These are phyloP conservation scores for Poecilia gillii DNA, from an alignment of 2,797 vertebrate genomes.

Conservation along the genomic window DNA sequence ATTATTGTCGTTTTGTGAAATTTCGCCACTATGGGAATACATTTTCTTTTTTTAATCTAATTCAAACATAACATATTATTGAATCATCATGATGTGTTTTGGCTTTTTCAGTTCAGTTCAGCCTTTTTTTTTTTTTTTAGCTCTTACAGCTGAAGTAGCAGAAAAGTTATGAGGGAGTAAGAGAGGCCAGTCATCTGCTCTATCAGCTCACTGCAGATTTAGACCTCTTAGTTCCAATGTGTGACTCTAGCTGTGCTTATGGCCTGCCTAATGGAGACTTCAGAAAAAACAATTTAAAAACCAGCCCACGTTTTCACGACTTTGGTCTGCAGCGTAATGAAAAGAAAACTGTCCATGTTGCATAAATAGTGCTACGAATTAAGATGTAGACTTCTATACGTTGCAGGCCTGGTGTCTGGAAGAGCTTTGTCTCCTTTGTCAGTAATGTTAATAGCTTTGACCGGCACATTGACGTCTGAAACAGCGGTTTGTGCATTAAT, in stretches of 20 bases:
- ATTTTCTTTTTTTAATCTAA: not conserved
- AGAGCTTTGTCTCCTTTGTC: conserved; percentile 43
- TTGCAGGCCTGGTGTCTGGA: conserved; percentile 7
- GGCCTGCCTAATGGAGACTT: conserved; percentile 27
- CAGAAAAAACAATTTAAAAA: conserved; percentile 27
- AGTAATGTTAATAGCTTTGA: conserved; percentile 64
- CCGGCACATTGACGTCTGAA: conserved; percentile 32
- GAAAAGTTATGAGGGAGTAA: conserved; percentile 13
- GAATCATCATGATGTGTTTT: conserved; percentile 17
- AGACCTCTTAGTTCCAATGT: conserved; percentile 24
- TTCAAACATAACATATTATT: conserved; percentile 12
- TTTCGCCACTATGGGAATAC: no score
- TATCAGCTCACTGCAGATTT: conserved; percentile 42
- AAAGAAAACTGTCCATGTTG: conserved; percentile 35
- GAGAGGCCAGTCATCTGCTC: conserved; percentile 39
- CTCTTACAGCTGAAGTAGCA: conserved; percentile 27
- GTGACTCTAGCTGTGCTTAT: conserved; percentile 25
- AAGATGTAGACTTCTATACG: conserved; percentile 13
- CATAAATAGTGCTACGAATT: conserved; percentile 25
- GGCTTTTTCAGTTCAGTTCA: conserved; percentile 4
- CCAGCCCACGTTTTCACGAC: conserved; percentile 1
- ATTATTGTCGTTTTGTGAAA: conserved; percentile 31
- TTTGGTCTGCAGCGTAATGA: conserved; percentile 19
- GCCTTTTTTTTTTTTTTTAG: conserved; percentile 6
- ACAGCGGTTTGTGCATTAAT: conserved; percentile 50